These are phyloP conservation scores for Stomatorhinus ivindoensis DNA, from an alignment of 2,113 vertebrate genomes.

Conservation along the genomic window DNA sequence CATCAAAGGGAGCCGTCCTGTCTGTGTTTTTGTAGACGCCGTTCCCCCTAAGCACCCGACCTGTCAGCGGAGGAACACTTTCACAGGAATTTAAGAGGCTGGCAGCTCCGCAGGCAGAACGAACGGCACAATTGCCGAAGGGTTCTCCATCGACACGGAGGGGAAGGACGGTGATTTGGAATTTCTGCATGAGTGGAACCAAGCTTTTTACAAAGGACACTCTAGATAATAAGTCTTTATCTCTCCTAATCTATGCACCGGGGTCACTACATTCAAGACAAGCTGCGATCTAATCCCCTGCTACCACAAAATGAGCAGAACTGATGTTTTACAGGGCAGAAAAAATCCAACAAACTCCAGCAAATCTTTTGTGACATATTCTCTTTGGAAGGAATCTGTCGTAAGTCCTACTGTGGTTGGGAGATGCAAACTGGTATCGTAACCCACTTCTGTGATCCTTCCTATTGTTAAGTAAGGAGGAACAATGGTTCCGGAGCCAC, in stretches of 20 bases:
- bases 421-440: constrained; percentile 40
- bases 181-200: not conserved
- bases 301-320: not conserved
- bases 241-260: not conserved
- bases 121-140: constrained; percentile 35
- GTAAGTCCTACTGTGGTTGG: constrained; percentile 49
- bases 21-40: constrained; percentile 22
- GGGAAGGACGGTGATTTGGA: constrained; percentile 25
- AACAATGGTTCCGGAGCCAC: not conserved
- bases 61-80: constrained; percentile 28
- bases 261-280: not conserved
- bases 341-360: not conserved
- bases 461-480: constrained; percentile 8
- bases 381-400: constrained; percentile 49
- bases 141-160: constrained; percentile 36
- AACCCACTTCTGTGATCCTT: constrained; percentile 40
- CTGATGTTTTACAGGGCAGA: not conserved
- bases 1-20: not conserved
- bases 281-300: not conserved
- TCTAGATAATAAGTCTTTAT: not conserved
- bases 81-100: constrained; percentile 31
- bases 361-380: not conserved
- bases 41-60: constrained; percentile 29
- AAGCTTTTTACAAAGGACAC: constrained; percentile 5
- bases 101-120: constrained; percentile 17